Percentiles rank a stretch among this genome's conserved stretches.
phyloP scores from a whole-genome alignment of 2,797 vertebrate species.

The Leptatherina wallacei region DNA sequence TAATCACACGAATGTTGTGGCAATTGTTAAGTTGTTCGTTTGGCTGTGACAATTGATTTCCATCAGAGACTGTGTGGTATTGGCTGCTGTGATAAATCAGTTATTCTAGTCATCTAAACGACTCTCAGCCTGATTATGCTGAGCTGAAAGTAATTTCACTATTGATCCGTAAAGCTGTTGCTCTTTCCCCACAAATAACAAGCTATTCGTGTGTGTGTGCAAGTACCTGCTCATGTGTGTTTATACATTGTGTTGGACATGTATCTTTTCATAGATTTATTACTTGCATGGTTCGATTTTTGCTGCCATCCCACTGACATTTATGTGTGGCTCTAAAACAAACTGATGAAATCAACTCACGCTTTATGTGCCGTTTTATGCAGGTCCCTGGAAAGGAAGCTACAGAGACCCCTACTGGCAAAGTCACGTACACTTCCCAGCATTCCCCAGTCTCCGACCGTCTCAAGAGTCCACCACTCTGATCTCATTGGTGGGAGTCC shows the following conservation, averaged over 20 bases:
- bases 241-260: not conserved
- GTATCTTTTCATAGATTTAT: not conserved
- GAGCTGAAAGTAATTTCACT: constrained; percentile 61
- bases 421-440: constrained; percentile 92
- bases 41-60: constrained; percentile 55
- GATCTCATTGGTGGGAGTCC: constrained; percentile 77
- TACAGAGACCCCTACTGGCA: constrained; percentile 88
- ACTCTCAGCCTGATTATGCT: constrained; percentile 52
- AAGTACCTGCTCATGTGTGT: constrained; percentile 8
- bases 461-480: constrained; percentile 83
- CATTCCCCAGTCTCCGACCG: constrained; percentile 92
- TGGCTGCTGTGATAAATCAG: constrained; percentile 23
- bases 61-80: constrained; percentile 8
- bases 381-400: constrained; percentile 91
- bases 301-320: not conserved
- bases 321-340: not conserved
- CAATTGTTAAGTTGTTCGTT: constrained; percentile 33
- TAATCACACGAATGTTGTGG: not conserved
- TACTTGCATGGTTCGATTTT: not conserved
- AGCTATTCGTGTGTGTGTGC: not conserved
- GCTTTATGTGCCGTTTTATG: not conserved
- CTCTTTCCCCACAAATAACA: constrained; percentile 43
- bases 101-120: constrained; percentile 42
- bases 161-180: constrained; percentile 60
- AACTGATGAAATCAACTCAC: not conserved